phyloP scores from a whole-genome alignment of 2,797 vertebrate genomes.

The Cossypha dichroa region DNA sequence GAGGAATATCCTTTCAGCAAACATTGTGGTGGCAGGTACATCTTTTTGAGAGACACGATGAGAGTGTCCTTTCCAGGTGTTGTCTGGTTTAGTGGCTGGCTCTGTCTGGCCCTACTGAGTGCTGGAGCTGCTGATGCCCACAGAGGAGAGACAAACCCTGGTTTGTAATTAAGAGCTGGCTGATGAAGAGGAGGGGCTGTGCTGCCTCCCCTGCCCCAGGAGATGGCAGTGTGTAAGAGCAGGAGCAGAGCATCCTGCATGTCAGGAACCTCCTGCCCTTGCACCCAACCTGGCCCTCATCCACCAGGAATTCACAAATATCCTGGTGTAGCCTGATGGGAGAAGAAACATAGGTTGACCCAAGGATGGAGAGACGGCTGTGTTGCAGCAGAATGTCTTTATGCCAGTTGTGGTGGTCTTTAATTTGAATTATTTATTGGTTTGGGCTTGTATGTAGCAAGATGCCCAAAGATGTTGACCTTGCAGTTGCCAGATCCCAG shows the following conservation, averaged over 20 bases:
- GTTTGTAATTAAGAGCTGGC: rapidly evolving
- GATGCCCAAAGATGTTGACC: background rate
- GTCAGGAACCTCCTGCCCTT: background rate
- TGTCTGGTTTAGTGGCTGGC: background rate
- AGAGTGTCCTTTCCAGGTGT: background rate
- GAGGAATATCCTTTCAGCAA: background rate
- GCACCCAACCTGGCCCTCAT: background rate
- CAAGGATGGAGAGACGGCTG: background rate
- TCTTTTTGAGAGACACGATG: rapidly evolving
- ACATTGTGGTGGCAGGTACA: background rate
- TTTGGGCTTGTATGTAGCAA: background rate
- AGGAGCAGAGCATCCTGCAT: background rate
- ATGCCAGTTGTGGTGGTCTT: background rate
- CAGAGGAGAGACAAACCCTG: rapidly evolving
- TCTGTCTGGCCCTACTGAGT: background rate
- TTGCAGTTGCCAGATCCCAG: background rate
- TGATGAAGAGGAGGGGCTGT: background rate
- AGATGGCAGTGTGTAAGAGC: slow-evolving; percentile 68
- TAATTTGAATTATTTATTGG: background rate
- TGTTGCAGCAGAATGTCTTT: background rate
- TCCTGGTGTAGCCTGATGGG: background rate
- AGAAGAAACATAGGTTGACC: background rate
- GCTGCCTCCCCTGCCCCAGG: slow-evolving; percentile 36
- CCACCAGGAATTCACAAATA: background rate
- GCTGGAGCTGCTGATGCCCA: background rate